These are phyloP conservation scores for Pionites leucogaster DNA, from an alignment of 2,113 vertebrate genomes.

Conservation along the genomic window DNA sequence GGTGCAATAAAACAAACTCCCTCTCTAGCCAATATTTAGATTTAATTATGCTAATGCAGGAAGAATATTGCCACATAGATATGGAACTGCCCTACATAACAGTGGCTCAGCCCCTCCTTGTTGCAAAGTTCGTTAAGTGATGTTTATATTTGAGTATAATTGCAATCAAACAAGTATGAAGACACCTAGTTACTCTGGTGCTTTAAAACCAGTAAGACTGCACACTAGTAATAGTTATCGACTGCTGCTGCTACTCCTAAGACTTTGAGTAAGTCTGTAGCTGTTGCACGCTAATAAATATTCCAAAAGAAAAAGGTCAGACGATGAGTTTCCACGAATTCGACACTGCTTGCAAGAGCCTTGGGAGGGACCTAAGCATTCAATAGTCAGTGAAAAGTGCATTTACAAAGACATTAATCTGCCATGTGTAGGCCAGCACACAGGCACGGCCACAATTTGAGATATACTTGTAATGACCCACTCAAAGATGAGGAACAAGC, in stretches of 20 bases:
- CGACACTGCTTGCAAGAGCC: neutral
- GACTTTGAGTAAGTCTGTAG: neutral
- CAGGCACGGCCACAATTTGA: neutral
- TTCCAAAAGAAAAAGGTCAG: slow-evolving; percentile 3
- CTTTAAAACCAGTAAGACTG: neutral
- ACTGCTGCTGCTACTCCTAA: neutral
- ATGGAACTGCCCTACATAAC: neutral
- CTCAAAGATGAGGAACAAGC: neutral
- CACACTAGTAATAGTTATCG: neutral
- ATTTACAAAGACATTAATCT: neutral
- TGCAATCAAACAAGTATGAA: neutral
- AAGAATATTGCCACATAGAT: neutral
- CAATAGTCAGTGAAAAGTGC: neutral
- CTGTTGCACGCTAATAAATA: neutral
- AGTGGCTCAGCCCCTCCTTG: neutral
- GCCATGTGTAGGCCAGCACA: neutral
- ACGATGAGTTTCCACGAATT: neutral
- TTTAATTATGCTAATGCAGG: neutral
- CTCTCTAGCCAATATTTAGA: neutral
- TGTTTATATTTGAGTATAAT: neutral
- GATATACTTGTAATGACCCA: neutral
- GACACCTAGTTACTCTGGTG: neutral
- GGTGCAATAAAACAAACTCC: neutral
- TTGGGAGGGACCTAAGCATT: neutral
- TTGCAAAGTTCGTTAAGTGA: neutral